Percentiles rank a stretch among this genome's conserved stretches.
Evolutionary conservation across 2,888 invertebrate genomes (phyloP).

Genomic region (Plagodis pulveraria): DNA sequence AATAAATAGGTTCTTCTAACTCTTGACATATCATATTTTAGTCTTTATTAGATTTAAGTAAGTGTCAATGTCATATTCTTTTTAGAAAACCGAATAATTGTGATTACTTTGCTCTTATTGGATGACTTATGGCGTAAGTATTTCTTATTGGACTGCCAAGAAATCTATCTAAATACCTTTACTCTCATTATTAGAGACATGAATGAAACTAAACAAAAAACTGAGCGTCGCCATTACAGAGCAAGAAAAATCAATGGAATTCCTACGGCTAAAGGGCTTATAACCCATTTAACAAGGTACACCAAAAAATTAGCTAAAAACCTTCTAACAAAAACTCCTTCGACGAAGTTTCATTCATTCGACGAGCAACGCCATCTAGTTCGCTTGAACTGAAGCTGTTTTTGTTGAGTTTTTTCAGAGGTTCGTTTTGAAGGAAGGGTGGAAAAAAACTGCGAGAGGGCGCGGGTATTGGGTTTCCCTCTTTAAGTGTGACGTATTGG

Average conservation of each 20-base stretch:
- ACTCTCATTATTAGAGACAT: too few species aligned
- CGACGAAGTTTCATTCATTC: conserved; percentile 18
- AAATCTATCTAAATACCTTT: too few species aligned
- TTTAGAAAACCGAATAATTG: too few species aligned
- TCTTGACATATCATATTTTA: too few species aligned
- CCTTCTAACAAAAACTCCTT: conserved; percentile 13
- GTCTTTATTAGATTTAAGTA: too few species aligned
- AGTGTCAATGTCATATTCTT: too few species aligned
- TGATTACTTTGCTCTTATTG: too few species aligned
- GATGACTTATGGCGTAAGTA: too few species aligned
- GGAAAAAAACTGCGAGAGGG: conserved; percentile 20
- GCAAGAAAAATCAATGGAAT: conserved; percentile 16
- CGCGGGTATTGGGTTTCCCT: conserved; percentile 12
- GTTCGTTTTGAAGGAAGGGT: conserved; percentile 11
- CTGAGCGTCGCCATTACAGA: too few species aligned
- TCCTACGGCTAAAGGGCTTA: conserved; percentile 12
- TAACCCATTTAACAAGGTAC: conserved; percentile 22
- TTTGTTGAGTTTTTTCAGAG: conserved; percentile 28
- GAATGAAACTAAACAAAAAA: too few species aligned
- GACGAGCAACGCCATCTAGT: conserved; percentile 34
- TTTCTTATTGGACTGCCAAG: too few species aligned
- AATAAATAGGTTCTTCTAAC: too few species aligned
- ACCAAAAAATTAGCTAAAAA: conserved; percentile 21
- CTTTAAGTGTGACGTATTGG: conserved; percentile 10
- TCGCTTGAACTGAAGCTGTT: conserved; percentile 36